Base-by-base conservation (phyloP, 1,140 invertebrate species). In the Lucilia sericata region DNA sequence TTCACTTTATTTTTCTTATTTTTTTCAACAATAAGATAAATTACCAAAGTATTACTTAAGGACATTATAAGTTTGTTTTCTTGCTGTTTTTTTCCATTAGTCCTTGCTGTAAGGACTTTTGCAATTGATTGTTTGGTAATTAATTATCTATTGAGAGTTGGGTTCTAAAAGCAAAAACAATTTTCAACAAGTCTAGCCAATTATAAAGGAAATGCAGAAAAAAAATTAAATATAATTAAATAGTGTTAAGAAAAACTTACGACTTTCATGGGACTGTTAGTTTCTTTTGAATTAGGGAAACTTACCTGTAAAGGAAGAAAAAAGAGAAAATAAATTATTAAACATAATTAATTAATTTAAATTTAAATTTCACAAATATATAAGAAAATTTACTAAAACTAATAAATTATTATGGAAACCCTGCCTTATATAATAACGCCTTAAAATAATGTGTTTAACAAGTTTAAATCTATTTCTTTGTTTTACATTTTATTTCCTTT, bases 1-100 rank as follows among this genome's bases (percentile, higher is more conserved):
- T 60, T 7, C 14, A 5, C 13, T 7, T 60, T 60, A 30, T 60
- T 14, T 60, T 60, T 60, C n/a, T 60, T 60, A 7, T 60, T 60
- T n/a, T 14, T 60, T 60, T 78, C 34, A 78, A 78, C 76, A 80
- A 49, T 80, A 80, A 80, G 76, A 80, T 19, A 80, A 80, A 80
- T 80, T 80, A 49, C 42, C 21, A 80, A 80, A 80, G 49, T 80
- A 80, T 80, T 80, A 49, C 76, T 80, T 49, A 21, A 49, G 42
- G 76, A 49, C 76, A 80, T 80, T 19, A 70, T 21, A 78, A 78
- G 36, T 75, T 25, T 49, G 51, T 55, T 42, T n/a, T 70, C 65
- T 70, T 70, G 8, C n/a, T 21, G 19, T 9, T 21, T 70, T 70
- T 70, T 70, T 70, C 3, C 25, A 30, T 30, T 14, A 17, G 13